Evolutionary conservation across 2,888 invertebrate species (phyloP).

Genomic region (Nycteola revayana): DNA sequence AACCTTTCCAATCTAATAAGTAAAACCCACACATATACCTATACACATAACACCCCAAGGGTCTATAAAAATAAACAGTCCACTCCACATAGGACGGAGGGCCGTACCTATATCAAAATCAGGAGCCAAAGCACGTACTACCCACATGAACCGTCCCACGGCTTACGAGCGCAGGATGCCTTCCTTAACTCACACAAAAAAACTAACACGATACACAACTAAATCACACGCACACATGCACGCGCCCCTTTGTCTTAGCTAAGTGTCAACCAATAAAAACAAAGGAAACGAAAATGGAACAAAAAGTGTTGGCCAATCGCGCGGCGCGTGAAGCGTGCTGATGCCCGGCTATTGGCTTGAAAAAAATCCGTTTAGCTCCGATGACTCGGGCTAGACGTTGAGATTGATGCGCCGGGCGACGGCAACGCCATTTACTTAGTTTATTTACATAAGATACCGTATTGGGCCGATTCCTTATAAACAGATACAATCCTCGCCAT

Average conservation of each 20-base stretch:
- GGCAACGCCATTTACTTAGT: constrained; percentile 55
- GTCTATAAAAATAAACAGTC: constrained; percentile 57
- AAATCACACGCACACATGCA: constrained; percentile 67
- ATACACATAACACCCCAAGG: not conserved
- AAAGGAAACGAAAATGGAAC: constrained; percentile 81
- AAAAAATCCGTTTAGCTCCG: constrained; percentile 78
- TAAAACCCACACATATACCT: not conserved
- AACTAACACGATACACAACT: constrained; percentile 42
- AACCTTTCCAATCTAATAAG: not conserved
- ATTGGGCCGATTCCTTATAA: constrained; percentile 7
- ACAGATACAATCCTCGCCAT: too few relatives aligned
- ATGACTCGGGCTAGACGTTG: constrained; percentile 72
- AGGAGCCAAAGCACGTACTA: constrained; percentile 65
- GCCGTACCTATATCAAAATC: constrained; percentile 73
- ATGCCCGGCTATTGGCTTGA: constrained; percentile 80
- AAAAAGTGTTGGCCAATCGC: constrained; percentile 79
- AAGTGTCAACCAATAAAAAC: constrained; percentile 83
- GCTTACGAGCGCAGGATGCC: constrained; percentile 55
- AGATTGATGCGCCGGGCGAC: constrained; percentile 68
- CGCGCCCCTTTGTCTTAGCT: constrained; percentile 81
- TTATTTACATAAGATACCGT: constrained; percentile 48
- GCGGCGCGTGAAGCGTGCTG: constrained; percentile 75
- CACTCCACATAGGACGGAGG: constrained; percentile 56
- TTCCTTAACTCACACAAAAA: constrained; percentile 75
- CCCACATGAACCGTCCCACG: constrained; percentile 55